Percentiles rank a stretch among this genome's conserved stretches.
These are phyloP conservation scores for Metopia argyrocephala DNA, from an alignment of 2,888 invertebrate genomes.

Conservation along the genomic window DNA sequence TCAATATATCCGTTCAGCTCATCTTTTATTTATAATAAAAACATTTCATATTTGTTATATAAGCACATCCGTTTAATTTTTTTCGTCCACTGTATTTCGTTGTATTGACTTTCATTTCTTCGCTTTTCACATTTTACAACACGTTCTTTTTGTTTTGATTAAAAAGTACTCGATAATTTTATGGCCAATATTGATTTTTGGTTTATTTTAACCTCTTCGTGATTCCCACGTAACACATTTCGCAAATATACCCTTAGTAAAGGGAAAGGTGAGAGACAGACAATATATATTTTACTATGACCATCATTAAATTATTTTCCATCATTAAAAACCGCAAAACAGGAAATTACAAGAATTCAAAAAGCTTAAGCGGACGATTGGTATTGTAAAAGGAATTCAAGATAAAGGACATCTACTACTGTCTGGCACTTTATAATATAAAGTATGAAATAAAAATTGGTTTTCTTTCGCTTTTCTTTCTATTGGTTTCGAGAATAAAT, in stretches of 20 bases:
- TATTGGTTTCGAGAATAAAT: neutral
- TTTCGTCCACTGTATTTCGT: neutral
- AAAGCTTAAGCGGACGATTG: neutral
- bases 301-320: conserved; percentile 24
- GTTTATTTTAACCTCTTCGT: neutral
- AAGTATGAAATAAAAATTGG: neutral
- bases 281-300: conserved; percentile 15
- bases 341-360: conserved; percentile 32
- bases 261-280: neutral
- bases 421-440: neutral
- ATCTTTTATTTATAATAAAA: too few species aligned
- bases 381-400: neutral
- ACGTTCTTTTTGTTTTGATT: neutral
- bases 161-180: conserved; percentile 9
- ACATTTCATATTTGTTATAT: too few species aligned
- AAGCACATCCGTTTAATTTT: neutral
- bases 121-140: neutral
- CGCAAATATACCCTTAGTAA: too few species aligned
- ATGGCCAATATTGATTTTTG: conserved; percentile 10
- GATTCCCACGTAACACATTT: neutral
- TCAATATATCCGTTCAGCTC: too few species aligned
- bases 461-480: neutral
- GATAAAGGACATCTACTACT: neutral
- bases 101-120: neutral
- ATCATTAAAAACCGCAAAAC: conserved; percentile 6